phyloP scores from a whole-genome alignment of 1,140 invertebrate genomes.

The Elymnias hypermnestra region DNA sequence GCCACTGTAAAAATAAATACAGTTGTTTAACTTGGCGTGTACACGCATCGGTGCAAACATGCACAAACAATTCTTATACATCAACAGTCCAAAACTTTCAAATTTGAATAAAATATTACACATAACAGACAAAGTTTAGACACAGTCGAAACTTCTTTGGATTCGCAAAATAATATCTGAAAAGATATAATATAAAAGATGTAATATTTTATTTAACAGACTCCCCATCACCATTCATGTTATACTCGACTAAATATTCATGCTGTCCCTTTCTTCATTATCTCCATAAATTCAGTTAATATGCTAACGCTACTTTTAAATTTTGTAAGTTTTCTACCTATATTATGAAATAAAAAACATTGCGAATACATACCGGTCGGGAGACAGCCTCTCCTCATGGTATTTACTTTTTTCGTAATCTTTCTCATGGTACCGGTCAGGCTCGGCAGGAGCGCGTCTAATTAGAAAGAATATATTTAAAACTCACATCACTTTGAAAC shows the following conservation, averaged over 20 bases:
- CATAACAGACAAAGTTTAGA: no score
- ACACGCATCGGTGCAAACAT: constrained; percentile 1
- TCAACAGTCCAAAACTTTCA: neutral
- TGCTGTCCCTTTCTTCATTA: no score
- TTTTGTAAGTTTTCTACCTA: no score
- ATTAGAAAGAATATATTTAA: neutral
- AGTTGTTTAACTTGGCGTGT: constrained; percentile 56
- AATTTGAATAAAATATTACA: neutral
- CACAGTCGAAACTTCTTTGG: no score
- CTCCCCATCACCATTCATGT: neutral
- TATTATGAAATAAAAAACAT: no score
- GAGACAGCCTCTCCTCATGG: constrained; percentile 40
- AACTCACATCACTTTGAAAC: no score
- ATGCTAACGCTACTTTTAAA: no score
- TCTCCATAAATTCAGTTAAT: no score
- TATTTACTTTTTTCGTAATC: constrained; percentile 54
- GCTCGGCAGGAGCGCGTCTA: constrained; percentile 42
- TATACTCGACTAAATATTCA: no score
- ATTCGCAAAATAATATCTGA: neutral
- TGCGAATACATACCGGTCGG: constrained; percentile 50
- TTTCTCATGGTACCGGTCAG: constrained; percentile 44
- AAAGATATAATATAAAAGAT: neutral
- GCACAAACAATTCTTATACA: neutral
- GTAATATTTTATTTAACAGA: neutral
- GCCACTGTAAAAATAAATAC: constrained; percentile 74